phyloP scores from a whole-genome alignment of 92 coral and sea anemone genomes.

The Isaurus tuberculatus region DNA sequence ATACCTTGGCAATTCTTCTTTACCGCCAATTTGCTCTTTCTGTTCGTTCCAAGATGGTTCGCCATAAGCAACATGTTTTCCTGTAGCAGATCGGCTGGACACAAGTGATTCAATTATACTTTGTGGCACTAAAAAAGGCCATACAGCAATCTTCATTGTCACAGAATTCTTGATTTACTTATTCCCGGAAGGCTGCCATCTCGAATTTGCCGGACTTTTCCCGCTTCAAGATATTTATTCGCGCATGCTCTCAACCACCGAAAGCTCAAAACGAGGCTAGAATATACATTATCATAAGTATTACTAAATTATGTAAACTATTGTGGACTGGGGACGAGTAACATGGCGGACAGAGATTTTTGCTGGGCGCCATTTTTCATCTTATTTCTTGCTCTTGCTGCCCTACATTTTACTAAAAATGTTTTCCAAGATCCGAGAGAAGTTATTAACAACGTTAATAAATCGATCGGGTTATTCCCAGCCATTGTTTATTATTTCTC shows the following conservation, averaged over 20 bases:
- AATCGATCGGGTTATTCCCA: too few relatives aligned
- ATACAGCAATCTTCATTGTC: constrained; percentile 19
- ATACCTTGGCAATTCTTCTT: constrained; percentile 2
- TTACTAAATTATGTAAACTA: neutral
- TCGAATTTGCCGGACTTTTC: constrained; percentile 12
- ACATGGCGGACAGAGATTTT: too few relatives aligned
- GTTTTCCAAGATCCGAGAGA: too few relatives aligned
- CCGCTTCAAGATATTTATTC: neutral
- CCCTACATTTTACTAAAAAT: too few relatives aligned
- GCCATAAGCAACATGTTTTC: constrained; percentile 14
- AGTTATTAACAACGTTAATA: too few relatives aligned
- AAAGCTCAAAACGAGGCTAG: neutral
- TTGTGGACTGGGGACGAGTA: neutral
- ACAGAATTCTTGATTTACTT: neutral
- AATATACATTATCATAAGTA: too few relatives aligned
- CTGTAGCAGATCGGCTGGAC: constrained; percentile 9
- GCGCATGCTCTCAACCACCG: neutral
- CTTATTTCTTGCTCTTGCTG: too few relatives aligned
- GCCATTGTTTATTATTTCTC: too few relatives aligned
- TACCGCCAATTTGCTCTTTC: constrained; percentile 4
- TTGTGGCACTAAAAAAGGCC: constrained; percentile 14
- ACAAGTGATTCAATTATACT: constrained; percentile 10
- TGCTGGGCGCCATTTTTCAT: too few relatives aligned
- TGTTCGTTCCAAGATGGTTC: constrained; percentile 1
- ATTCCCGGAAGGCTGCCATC: constrained; percentile 22